phyloP scores from a whole-genome alignment of 2,797 vertebrate genomes.

The Smutsia temminckii region DNA sequence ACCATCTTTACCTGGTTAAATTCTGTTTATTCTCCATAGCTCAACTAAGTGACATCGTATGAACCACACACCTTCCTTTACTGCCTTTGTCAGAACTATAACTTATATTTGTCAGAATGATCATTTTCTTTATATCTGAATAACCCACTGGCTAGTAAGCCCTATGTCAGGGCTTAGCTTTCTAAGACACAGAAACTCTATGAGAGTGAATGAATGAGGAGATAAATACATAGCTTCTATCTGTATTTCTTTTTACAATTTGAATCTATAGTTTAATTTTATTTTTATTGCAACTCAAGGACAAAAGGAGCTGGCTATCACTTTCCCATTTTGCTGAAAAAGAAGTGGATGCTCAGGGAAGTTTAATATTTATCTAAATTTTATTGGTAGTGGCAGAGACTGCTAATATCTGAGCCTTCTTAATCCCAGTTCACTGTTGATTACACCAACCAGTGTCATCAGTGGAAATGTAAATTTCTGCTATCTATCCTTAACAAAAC shows the following conservation, averaged over 20 bases:
- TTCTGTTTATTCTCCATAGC: not conserved
- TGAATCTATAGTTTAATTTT: not conserved
- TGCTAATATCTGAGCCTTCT: constrained; percentile 11
- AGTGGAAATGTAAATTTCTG: not conserved
- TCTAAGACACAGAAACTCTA: not conserved
- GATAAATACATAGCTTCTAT: not conserved
- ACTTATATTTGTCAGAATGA: not conserved
- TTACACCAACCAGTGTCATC: not conserved
- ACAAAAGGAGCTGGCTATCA: not conserved
- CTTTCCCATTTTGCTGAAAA: constrained; percentile 5
- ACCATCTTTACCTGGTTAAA: not conserved
- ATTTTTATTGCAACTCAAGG: constrained; percentile 29
- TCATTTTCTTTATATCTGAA: constrained; percentile 35
- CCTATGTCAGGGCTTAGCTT: not conserved
- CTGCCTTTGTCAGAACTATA: not conserved
- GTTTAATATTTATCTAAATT: constrained; percentile 19
- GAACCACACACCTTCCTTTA: not conserved
- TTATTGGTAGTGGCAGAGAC: not conserved
- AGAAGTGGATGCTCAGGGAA: not conserved
- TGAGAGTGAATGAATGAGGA: not conserved
- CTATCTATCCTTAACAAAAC: not conserved
- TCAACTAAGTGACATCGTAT: not conserved
- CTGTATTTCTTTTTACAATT: not conserved
- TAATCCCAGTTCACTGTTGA: not conserved
- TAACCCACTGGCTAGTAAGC: not conserved